Percentiles rank a stretch among this genome's conserved stretches.
Evolutionary conservation across 2,113 vertebrate genomes (phyloP).

Genomic region (Clarias macrocephalus): DNA sequence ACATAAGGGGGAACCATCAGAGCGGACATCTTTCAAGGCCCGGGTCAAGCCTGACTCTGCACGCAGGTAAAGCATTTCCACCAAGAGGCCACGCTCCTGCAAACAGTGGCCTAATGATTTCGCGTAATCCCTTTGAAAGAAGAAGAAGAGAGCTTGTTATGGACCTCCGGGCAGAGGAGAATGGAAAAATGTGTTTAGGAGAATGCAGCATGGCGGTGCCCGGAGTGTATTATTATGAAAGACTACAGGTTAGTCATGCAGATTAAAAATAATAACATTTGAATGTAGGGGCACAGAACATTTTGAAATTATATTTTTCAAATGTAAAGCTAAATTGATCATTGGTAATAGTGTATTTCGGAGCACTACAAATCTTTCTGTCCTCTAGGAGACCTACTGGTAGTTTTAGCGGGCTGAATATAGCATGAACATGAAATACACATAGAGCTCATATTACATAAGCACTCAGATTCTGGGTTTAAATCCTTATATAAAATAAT

Average conservation of each 20-base stretch:
- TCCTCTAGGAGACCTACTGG: neutral
- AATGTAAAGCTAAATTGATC: neutral
- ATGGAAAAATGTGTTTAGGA: conserved; percentile 37
- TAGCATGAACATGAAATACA: neutral
- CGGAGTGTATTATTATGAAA: neutral
- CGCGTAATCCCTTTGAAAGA: conserved; percentile 79
- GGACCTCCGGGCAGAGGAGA: conserved; percentile 53
- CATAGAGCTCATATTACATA: neutral
- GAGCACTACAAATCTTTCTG: neutral
- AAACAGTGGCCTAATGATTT: conserved; percentile 76
- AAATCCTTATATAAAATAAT: neutral
- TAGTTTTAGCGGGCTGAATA: neutral
- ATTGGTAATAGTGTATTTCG: neutral
- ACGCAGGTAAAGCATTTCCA: conserved; percentile 79
- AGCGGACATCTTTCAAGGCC: conserved; percentile 79
- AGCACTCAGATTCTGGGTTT: neutral
- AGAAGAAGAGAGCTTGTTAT: conserved; percentile 74
- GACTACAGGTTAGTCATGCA: neutral
- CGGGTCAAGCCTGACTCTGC: conserved; percentile 72
- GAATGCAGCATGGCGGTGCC: conserved; percentile 9
- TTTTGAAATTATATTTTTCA: neutral
- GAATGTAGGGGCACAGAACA: neutral
- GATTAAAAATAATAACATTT: neutral
- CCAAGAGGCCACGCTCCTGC: conserved; percentile 74
- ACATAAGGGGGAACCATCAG: conserved; percentile 77